Conservation (phyloP, 2,797 vertebrate genomes). For the Sphaeramia orbicularis region DNA sequence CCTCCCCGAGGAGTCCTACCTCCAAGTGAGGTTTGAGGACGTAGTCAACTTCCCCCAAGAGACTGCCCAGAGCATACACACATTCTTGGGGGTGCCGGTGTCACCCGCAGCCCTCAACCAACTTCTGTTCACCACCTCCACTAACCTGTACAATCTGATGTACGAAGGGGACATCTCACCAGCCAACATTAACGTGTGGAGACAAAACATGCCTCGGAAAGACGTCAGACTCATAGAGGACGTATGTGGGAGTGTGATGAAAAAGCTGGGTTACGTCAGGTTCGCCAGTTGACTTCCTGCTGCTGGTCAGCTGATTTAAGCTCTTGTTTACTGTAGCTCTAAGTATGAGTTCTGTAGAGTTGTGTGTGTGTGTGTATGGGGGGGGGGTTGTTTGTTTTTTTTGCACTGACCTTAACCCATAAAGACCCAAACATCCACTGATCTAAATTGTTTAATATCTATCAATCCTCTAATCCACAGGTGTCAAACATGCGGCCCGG, state of each 20-base stretch:
- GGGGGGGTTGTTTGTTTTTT: conserved; percentile 49
- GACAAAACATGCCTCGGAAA: conserved; percentile 88
- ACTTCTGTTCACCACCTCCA: conserved; percentile 95
- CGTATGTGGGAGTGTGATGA: conserved; percentile 92
- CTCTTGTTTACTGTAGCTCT: conserved; percentile 69
- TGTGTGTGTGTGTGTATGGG: no score
- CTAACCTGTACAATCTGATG: conserved; percentile 94
- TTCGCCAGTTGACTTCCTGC: conserved; percentile 86
- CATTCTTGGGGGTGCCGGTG: conserved; percentile 93
- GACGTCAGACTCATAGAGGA: conserved; percentile 91
- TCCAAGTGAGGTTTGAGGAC: conserved; percentile 93
- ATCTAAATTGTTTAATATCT: no score
- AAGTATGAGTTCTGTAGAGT: conserved; percentile 45
- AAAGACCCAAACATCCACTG: no score
- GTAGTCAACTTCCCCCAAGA: conserved; percentile 91
- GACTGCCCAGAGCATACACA: conserved; percentile 89
- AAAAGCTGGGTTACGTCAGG: conserved; percentile 91
- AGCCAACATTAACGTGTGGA: conserved; percentile 90
- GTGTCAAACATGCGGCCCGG: no score
- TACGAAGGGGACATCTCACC: conserved; percentile 96
- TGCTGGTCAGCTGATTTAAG: conserved; percentile 87
- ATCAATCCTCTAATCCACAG: no score
- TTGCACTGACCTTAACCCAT: conserved; percentile 91
- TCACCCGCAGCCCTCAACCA: conserved; percentile 94
- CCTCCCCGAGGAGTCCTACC: conserved; percentile 86